Base-by-base conservation (phyloP, 2,888 invertebrate genomes). In the Pantelozetes paolii region DNA sequence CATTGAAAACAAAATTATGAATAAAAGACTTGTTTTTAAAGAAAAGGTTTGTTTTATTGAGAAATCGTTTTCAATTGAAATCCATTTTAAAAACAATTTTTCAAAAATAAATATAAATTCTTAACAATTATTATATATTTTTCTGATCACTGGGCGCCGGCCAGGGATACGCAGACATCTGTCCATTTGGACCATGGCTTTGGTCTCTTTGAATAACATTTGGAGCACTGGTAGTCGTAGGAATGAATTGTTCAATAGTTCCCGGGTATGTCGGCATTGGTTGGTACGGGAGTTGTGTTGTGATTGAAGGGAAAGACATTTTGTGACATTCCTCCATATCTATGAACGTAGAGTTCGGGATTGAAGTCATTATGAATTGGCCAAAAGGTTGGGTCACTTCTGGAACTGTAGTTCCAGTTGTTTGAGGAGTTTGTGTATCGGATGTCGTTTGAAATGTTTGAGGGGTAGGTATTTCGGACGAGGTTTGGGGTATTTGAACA, bases 201-300 rank as follows among this genome's bases (percentile, higher is more conserved):
- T 18, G 20, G 3, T 67, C 67, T 15, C 42, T 67, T 23, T 67
- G 67, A 36, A 18, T 20, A 30, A 62, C 36, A 67, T 67, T 67
- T 11, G 67, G 3, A 2, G 28, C 9, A 26, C 32, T 62, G 2
- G 13, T 18, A 36, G 62, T 26, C 8, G 40, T 40, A 6, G 67
- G 67, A 32, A 67, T 23, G n/a, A 72, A 72, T 64, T 42, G 72
- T 13, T 62, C 62, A 30, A 72, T 72, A 20, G 72, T 62, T 11
- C 72, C 72, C 45, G 72, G 72, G n/a, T 64, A 72, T 20, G 48
- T 11, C 11, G 71, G 15, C 30, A 54, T 54, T 30, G 72, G 48
- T 9, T 42, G 32, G 18, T 30, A 30, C n/a, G 45, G 18, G 15
- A 28, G n/a, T 5, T 30, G 30, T 3, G n/a, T 13, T 2, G 32